Evolutionary conservation across 2,888 invertebrate genomes (phyloP).

Genomic region (Prosopocoilus inquinatus): DNA sequence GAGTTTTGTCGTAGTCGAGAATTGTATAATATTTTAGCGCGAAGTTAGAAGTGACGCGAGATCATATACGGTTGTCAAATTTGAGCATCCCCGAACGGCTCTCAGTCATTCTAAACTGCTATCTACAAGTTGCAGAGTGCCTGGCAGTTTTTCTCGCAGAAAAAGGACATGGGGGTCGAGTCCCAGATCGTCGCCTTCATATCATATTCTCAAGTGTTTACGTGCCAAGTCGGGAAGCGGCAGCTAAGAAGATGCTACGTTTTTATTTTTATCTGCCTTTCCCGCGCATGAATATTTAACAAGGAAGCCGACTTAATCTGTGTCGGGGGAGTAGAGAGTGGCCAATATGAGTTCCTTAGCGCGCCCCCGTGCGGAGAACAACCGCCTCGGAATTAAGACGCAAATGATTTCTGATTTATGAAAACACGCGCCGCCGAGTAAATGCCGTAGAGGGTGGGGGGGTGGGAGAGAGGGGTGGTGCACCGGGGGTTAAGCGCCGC

Average conservation of each 20-base stretch:
- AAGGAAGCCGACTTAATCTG: constrained; percentile 58
- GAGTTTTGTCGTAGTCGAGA: too few species aligned
- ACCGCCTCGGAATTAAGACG: constrained; percentile 6
- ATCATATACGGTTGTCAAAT: background rate
- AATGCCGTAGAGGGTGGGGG: too few species aligned
- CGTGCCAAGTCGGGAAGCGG: constrained; percentile 43
- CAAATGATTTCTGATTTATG: constrained; percentile 6
- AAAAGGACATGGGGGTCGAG: constrained; percentile 1
- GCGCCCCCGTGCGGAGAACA: constrained; percentile 21
- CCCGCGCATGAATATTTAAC: constrained; percentile 60
- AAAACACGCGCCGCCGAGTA: background rate
- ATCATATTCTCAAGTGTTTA: constrained; percentile 51
- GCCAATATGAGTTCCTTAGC: constrained; percentile 51
- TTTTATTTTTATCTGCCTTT: constrained; percentile 59
- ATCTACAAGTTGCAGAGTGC: background rate
- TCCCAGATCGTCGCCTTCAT: constrained; percentile 39
- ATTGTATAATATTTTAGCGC: background rate
- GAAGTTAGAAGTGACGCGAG: background rate
- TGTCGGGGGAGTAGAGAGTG: constrained; percentile 52
- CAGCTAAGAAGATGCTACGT: constrained; percentile 44
- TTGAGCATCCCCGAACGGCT: constrained; percentile 1
- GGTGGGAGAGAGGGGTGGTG: too few species aligned
- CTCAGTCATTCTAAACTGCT: constrained; percentile 2
- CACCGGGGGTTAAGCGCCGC: constrained; percentile 20
- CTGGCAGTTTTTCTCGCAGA: constrained; percentile 2